Evolutionary conservation across 2,888 invertebrate genomes (phyloP).

Genomic region (Chorisops tibialis): DNA sequence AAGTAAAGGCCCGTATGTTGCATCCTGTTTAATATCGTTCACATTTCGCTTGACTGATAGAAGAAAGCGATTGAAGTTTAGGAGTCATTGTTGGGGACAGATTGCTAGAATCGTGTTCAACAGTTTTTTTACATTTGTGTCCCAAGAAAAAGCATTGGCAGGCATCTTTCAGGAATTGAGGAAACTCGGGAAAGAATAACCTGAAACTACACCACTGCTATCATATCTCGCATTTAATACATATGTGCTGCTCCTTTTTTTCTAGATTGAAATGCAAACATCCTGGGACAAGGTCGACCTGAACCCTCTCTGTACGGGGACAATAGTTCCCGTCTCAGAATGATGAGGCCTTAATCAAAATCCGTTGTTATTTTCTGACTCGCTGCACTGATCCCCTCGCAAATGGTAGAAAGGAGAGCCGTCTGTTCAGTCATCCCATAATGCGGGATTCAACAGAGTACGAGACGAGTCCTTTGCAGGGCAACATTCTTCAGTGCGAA

Average conservation of each 20-base stretch:
- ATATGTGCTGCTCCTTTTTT: background rate
- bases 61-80: constrained; percentile 32
- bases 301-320: background rate
- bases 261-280: background rate
- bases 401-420: constrained; percentile 16
- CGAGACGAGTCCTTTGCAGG: constrained; percentile 13
- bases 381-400: constrained; percentile 56
- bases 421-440: background rate
- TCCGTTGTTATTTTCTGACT: constrained; percentile 60
- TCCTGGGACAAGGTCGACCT: background rate
- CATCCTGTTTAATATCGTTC: constrained; percentile 20
- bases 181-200: background rate
- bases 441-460: background rate
- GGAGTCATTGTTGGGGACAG: background rate
- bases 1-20: constrained; percentile 26
- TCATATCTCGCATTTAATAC: background rate
- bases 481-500: constrained; percentile 9
- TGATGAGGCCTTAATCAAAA: constrained; percentile 53
- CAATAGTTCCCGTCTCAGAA: constrained; percentile 7
- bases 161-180: too few species aligned
- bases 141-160: too few species aligned
- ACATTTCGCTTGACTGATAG: background rate
- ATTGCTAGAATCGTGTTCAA: too few species aligned
- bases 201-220: background rate
- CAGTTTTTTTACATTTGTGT: too few species aligned